Evolutionary conservation across 2,797 vertebrate species (phyloP), one percentile per base, ranked within the genome.

Genomic region (Erethizon dorsatum): DNA sequence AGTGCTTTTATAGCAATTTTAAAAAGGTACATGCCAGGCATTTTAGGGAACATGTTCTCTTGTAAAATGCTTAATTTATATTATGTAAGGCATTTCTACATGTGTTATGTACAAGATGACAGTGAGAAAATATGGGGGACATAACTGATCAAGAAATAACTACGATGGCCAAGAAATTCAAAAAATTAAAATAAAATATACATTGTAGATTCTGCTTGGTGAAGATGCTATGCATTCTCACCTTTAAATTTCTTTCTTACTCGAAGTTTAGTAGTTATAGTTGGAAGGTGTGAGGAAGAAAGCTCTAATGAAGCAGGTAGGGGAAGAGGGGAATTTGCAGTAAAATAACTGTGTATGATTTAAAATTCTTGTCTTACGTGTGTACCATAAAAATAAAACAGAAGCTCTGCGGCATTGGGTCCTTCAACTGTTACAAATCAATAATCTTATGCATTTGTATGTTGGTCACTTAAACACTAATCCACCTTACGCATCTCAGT

Each of bases 401-500:
- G 77, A 80, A 84, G n/a, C 37, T 61, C 63, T 84, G 54, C 54
- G n/a, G 41, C 1, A 4, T 85, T 24, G 33, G 33, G 17, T 31
- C 20, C 17, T 57, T 80, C 11, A 17, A 54, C 18, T 85, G 77
- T 83, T 80, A 79, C 37, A 94, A 87, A 73, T 84, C 56, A 63
- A 90, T 52, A 82, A 78, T 47, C 63, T 73, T 2, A 1, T 78
- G 57, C 52, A 73, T 77, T 89, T 89, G 88, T 86, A 84, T 54
- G 18, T 37, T 86, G 87, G 73, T 87, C 37, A 41, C 54, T 73
- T 96, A 78, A 78, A 88, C 59, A 33, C 47, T 88, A 75, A 93
- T 94, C 52, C 41, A 26, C 77, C n/a, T 93, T 84, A 90, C 91
- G 93, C 88, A 31, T 83, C 52, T 67, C 71, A 33, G 12, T 15